A percentile compares a stretch with the other conserved stretches of the same genome.
These are phyloP conservation scores for Tenrec ecaudatus DNA, from an alignment of 2,113 vertebrate species.

Conservation along the genomic window DNA sequence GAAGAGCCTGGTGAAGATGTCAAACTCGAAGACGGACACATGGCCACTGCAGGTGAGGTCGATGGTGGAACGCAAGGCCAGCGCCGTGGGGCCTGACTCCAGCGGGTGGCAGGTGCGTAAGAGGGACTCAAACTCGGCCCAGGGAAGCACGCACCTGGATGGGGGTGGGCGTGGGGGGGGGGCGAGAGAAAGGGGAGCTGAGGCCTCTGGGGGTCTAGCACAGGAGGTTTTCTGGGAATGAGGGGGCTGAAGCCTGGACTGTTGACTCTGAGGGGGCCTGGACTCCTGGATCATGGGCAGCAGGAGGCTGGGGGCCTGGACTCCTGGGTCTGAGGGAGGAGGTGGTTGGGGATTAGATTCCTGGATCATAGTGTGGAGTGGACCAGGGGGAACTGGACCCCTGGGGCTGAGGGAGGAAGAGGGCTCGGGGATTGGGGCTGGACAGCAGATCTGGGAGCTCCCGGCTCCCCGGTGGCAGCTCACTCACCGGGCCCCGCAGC, in stretches of 20 bases:
- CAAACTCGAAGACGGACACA: constrained; percentile 94
- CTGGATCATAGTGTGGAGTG: too few relatives aligned
- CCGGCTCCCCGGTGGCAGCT: neutral
- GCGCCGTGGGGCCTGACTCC: constrained; percentile 88
- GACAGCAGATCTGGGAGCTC: neutral
- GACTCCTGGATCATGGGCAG: neutral
- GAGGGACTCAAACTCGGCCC: constrained; percentile 88
- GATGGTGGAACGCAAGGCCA: constrained; percentile 92
- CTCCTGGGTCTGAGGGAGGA: neutral
- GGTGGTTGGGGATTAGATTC: neutral
- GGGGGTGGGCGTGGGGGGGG: fast-evolving
- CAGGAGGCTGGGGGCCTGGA: neutral
- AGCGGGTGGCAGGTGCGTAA: constrained; percentile 86
- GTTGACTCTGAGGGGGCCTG: neutral
- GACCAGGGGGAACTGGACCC: too few relatives aligned
- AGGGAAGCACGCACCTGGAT: constrained; percentile 90
- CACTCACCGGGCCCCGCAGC: constrained; percentile 88
- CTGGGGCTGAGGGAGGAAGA: too few relatives aligned
- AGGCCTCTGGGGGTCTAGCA: neutral
- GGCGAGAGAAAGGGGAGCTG: too few relatives aligned
- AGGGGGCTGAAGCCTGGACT: neutral
- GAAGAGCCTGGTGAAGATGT: constrained; percentile 94
- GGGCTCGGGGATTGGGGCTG: too few relatives aligned
- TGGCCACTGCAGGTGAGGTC: constrained; percentile 93
- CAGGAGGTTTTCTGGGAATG: neutral